A percentile compares a stretch with the other conserved stretches of the same genome.
phyloP scores from a whole-genome alignment of 2,888 invertebrate genomes.

The Cryptosula pallasiana region DNA sequence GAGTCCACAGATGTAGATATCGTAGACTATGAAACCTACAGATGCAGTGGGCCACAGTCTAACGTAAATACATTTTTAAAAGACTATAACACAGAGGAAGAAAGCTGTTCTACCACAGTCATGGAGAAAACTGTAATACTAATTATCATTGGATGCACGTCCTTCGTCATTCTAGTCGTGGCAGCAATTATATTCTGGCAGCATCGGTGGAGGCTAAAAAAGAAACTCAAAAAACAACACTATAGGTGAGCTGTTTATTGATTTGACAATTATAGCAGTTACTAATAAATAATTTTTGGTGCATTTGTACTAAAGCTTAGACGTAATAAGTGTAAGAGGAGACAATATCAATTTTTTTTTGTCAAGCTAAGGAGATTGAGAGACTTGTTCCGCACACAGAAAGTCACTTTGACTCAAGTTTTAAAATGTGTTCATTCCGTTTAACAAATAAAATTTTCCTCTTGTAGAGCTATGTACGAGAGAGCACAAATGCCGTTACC shows the following conservation, averaged over 20 bases:
- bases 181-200: conserved; percentile 23
- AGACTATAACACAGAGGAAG: background rate
- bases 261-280: too few relatives aligned
- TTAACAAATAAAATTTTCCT: too few relatives aligned
- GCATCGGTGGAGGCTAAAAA: conserved; percentile 24
- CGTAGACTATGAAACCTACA: background rate
- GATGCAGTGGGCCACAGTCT: background rate
- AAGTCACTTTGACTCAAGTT: too few relatives aligned
- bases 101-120: background rate
- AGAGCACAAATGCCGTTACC: conserved; percentile 19
- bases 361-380: too few relatives aligned
- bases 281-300: too few relatives aligned
- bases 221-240: conserved; percentile 24
- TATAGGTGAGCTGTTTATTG: conserved; percentile 3
- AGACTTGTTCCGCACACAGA: too few relatives aligned
- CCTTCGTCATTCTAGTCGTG: conserved; percentile 23
- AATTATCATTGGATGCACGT: conserved; percentile 23
- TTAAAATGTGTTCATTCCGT: too few relatives aligned
- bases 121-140: conserved; percentile 23
- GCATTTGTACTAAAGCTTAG: too few relatives aligned
- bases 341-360: too few relatives aligned
- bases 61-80: background rate
- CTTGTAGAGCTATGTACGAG: conserved; percentile 15
- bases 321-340: too few relatives aligned
- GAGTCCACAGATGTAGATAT: background rate